Base-by-base conservation (phyloP, 2,113 vertebrate species). In the Muscicapa adusta region DNA sequence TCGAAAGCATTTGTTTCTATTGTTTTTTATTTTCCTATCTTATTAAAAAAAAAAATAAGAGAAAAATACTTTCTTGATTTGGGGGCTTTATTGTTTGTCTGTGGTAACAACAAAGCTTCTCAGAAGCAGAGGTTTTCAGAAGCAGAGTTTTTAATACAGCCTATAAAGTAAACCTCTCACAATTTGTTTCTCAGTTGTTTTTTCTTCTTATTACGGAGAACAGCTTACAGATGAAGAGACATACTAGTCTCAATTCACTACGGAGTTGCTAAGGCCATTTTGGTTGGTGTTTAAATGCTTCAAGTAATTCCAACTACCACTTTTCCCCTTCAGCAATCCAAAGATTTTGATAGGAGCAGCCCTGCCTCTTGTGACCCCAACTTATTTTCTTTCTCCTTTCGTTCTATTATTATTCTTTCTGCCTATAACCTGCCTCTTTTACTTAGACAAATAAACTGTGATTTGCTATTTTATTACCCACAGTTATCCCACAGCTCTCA, bases 1-100 rank as follows among this genome's bases (percentile, higher is more conserved):
- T 62, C 36, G 51, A 70, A 97, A 95, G 62, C 65, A 48, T 82
- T 79, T 84, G 22, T 56, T 96, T 93, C 74, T 89, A 54, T 87
- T 93, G 43, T 92, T 92, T 93, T 74, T n/a, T 82, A 83, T 88
- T 75, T 42, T 83, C 77, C 45, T n/a, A 45, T 77, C 68, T 76
- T 70, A 51, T 38, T 78, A 38, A 38, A 38, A 43, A 79, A 87
- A 72, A 72, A 85, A 81, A 77, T 2, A 60, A 12, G 33, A 10
- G 33, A 74, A 94, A 92, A 88, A 71, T 36, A 61, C 28, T 87
- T 81, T 29, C 34, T 66, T 87, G 47, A 78, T 88, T 42, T 56
- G 56, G 40, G 38, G 31, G 25, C 14, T 81, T 89, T 75, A 58
- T 58, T 85, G 42, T 56, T 76, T 70, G 54, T 38, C 40, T 83